Conservation (phyloP, 2,888 invertebrate genomes). For the Pelosia muscerda region DNA sequence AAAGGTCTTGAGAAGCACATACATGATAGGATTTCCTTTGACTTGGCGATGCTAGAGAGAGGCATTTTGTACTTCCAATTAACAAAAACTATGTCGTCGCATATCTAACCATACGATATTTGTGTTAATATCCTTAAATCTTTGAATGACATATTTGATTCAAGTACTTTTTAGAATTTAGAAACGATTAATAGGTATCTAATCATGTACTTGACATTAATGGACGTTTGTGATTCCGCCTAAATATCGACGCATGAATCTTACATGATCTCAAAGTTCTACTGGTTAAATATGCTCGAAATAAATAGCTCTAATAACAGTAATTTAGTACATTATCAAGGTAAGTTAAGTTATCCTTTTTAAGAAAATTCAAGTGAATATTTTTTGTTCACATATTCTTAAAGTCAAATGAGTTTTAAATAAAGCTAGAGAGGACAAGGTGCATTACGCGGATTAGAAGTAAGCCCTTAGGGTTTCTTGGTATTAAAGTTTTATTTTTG, state of each 20-base stretch:
- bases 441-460: not conserved
- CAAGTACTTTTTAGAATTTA: conserved; percentile 3
- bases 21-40: too few species aligned
- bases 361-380: not conserved
- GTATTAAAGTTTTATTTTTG: not conserved
- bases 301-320: conserved; percentile 29
- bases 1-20: too few species aligned
- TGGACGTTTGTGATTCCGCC: conserved; percentile 5
- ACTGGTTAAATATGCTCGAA: conserved; percentile 28
- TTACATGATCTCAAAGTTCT: conserved; percentile 41
- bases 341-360: conserved; percentile 14
- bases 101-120: too few species aligned
- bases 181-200: not conserved
- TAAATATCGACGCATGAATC: conserved; percentile 44
- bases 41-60: too few species aligned
- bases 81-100: too few species aligned
- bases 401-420: not conserved
- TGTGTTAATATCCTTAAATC: too few species aligned
- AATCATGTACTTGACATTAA: not conserved
- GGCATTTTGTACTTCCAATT: too few species aligned
- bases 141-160: not conserved
- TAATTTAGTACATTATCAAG: conserved; percentile 26
- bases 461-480: conserved; percentile 1
- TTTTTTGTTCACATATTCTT: not conserved
- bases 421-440: not conserved